Base-by-base conservation (phyloP, 2,113 vertebrate genomes). In the Sylvietta virens region DNA sequence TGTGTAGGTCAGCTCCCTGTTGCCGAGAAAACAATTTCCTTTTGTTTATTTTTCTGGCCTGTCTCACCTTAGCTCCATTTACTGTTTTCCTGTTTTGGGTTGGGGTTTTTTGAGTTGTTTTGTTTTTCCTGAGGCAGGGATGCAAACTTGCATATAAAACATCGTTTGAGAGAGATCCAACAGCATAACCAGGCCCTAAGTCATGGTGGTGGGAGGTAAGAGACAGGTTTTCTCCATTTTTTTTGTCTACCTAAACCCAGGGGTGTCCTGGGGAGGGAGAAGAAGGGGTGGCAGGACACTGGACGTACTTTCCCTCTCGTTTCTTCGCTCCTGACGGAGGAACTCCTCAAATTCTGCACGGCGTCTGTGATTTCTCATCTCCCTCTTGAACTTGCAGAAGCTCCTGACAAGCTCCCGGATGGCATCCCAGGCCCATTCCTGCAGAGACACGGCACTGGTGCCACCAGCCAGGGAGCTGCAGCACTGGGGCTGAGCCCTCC, bases 291-390 rank as follows among this genome's bases (percentile, higher is more conserved):
- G 10, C 54, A 80, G 45, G 40, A 61, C 11, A 48, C 20, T 42
- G 42, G 69, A 97, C 98, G 81, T 96, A 98, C 98, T 98, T 89
- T 98, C 98, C 58, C 95, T 97, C 58, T 50, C 31, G 0, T 97
- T 98, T 61, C 50, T 20, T 48, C 96, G 19, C 71, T 98, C 98
- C 61, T 10, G 14, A 5, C 11, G 74, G 74, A 98, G 97, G 83
- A 96, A 98, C 3, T 85, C 64, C 91, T 97, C 94, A 37, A 98
- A 97, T 30, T 96, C 90, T 0, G 1, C 62, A 5, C 82, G 87
- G n/a, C 11, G 6, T 10, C 6, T 7, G 27, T 48, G 10, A 7
- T 92, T 64, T 28, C 37, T 2, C 79, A 98, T 95, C 48, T 81
- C 94, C n/a, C 85, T 96, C 31, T n/a, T 95, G 92, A 98, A 98